Conservation (phyloP, 2,113 vertebrate genomes). For the Bos javanicus region DNA sequence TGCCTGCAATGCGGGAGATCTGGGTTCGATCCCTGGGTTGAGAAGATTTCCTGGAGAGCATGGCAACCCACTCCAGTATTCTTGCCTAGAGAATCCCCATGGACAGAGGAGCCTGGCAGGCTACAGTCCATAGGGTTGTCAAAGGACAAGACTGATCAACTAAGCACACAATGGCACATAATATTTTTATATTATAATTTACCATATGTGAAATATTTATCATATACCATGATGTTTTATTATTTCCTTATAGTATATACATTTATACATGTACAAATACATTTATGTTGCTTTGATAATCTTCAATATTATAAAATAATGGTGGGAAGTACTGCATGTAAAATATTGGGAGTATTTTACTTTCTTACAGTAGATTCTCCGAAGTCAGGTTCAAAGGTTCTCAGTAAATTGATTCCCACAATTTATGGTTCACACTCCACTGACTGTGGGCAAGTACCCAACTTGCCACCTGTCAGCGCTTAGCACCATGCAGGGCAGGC, state of each 20-base stretch:
- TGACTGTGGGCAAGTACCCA: not conserved
- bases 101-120: not conserved
- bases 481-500: not conserved
- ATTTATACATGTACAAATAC: not conserved
- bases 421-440: not conserved
- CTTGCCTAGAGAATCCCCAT: not conserved
- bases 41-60: not conserved
- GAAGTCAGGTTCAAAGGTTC: not conserved
- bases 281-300: not conserved
- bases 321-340: not conserved
- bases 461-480: not conserved
- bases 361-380: not conserved
- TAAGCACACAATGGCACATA: not conserved
- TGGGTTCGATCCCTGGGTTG: not conserved
- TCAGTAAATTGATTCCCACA: not conserved
- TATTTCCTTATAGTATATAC: not conserved
- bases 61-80: not conserved
- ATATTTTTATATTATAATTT: not conserved
- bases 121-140: not conserved
- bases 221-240: not conserved
- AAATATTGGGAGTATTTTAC: not conserved
- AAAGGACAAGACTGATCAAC: not conserved
- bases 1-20: not conserved
- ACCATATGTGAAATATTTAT: not conserved
- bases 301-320: not conserved